Evolutionary conservation across 2,797 vertebrate species (phyloP), one percentile per base, ranked within the genome.

Genomic region (Lycodopsis pacificus): DNA sequence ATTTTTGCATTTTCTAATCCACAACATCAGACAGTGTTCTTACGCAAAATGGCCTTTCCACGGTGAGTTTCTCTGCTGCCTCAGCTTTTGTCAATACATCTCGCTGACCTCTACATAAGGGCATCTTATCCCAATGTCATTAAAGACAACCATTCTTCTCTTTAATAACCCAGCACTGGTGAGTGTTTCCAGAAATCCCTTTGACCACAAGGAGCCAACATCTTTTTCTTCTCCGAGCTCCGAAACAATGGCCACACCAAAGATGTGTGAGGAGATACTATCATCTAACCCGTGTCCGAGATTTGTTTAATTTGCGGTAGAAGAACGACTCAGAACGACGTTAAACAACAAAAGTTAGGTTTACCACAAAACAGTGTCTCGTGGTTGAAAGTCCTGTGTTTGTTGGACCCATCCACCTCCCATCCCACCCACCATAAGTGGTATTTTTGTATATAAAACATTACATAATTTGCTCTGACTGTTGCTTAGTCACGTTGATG

Each of bases 51-150:
- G 30, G 7, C 44, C 57, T 71, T 53, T 76, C 27, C 53, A 49
- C 59, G 38, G 27, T 61, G 71, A 51, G 58, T 77, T 77, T 75
- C 65, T 68, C 70, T 61, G 62, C 77, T 63, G 62, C 66, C 44
- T 58, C 44, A 53, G 65, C 70, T 77, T 62, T 49, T 53, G 42
- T 87, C 75, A 83, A 77, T 86, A 76, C 56, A 69, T 80, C 75
- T 84, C 72, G 56, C 75, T 74, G 67, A 83, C 76, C 81, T 66
- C 75, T 57, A 57, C 82, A 72, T 64, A 20, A 51, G 78, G 61
- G 57, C 76, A 78, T 77, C 68, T 85, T 71, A 32, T 77, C 63
- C 70, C 54, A 38, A 73, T 72, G 77, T 79, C 76, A 83, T 85
- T 77, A 82, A 86, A 76, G 42, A 74, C 34, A n/a, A 34, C 20